Percentiles rank a stretch among this genome's conserved stretches.
Evolutionary conservation across 2,888 invertebrate genomes (phyloP).

Genomic region (Lampropteryx suffumata): DNA sequence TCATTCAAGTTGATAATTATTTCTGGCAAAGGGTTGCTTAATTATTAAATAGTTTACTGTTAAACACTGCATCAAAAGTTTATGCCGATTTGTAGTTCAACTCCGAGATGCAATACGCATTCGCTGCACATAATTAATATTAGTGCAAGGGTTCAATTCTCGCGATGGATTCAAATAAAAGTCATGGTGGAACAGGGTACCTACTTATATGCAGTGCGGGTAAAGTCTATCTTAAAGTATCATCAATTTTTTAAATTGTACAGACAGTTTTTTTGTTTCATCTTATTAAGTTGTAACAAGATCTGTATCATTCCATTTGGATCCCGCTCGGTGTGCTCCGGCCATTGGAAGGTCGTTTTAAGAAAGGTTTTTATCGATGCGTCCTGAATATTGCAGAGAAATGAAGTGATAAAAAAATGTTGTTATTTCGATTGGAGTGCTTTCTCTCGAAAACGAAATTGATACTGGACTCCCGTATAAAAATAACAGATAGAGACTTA

Average conservation of each 20-base stretch:
- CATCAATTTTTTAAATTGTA: no score
- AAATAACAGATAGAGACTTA: background rate
- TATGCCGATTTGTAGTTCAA: no score
- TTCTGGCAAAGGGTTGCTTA: background rate
- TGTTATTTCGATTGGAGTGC: constrained; percentile 36
- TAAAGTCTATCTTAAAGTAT: no score
- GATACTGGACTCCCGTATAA: constrained; percentile 10
- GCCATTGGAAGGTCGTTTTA: constrained; percentile 33
- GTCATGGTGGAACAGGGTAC: no score
- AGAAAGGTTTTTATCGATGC: constrained; percentile 37
- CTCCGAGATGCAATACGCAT: no score
- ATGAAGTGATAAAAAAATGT: constrained; percentile 51
- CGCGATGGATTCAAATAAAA: no score
- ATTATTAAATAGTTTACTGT: background rate
- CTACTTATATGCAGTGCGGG: no score
- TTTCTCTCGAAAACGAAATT: constrained; percentile 12
- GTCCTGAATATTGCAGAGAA: constrained; percentile 43
- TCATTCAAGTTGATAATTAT: constrained; percentile 12
- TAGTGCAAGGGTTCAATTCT: no score
- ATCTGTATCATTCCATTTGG: constrained; percentile 5
- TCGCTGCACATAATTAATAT: no score
- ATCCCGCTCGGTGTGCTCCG: constrained; percentile 24
- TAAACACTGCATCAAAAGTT: no score
- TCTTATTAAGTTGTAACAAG: background rate
- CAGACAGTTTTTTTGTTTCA: no score